These are phyloP conservation scores for Hydractinia echinata DNA, from an alignment of 30 jellyfish, hydroid and myxozoan species.

Conservation along the genomic window DNA sequence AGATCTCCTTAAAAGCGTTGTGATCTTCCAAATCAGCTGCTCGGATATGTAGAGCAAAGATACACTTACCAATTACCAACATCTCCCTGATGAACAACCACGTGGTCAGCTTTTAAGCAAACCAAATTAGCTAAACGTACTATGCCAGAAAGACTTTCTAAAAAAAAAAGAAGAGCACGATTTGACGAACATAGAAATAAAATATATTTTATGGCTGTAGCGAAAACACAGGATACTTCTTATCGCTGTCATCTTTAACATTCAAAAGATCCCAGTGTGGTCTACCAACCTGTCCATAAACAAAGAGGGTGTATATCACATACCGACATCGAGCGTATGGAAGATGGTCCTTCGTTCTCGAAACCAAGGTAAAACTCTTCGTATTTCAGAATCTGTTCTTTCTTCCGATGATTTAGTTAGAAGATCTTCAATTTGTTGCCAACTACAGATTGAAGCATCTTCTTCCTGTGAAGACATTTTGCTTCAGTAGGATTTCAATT, in stretches of 20 bases:
- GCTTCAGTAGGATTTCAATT: background rate
- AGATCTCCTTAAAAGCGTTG: too few species aligned
- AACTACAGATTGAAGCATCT: background rate
- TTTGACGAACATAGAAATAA: too few species aligned
- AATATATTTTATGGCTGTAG: background rate
- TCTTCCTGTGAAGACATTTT: background rate
- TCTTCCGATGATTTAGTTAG: slow-evolving; percentile 35
- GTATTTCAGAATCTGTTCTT: slow-evolving; percentile 37
- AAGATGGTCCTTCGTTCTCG: slow-evolving; percentile 81
- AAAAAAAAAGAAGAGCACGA: background rate
- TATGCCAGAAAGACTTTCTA: slow-evolving; percentile 47
- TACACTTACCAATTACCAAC: slow-evolving; percentile 60
- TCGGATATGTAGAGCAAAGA: too few species aligned
- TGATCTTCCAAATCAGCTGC: too few species aligned
- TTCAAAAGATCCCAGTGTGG: too few species aligned
- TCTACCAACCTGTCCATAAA: too few species aligned
- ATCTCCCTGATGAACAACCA: slow-evolving; percentile 74
- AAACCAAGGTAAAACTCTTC: slow-evolving; percentile 72
- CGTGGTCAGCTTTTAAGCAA: slow-evolving; percentile 42
- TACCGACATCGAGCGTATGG: slow-evolving; percentile 66
- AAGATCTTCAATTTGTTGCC: slow-evolving; percentile 43
- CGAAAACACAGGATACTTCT: background rate
- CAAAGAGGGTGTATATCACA: background rate
- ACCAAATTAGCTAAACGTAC: slow-evolving; percentile 34
- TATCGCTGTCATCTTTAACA: too few species aligned